Evolutionary conservation across 1,140 invertebrate species (phyloP), one percentile per base, ranked within the genome.

Genomic region (Cydia splendana): DNA sequence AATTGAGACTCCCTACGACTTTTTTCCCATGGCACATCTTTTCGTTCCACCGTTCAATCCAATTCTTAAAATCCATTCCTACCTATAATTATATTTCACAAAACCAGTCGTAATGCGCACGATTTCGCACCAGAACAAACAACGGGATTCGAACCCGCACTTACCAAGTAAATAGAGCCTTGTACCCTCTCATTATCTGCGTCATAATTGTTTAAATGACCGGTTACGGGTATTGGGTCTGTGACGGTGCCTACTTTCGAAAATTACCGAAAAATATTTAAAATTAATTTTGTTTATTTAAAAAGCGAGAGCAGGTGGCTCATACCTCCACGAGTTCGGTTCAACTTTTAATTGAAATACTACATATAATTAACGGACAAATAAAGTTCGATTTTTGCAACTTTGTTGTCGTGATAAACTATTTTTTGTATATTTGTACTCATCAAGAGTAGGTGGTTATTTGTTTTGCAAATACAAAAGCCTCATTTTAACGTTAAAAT

Each of bases 81-180:
- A 62, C 18, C 6, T 12, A 62, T 62, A 10, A 62, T 24, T 24
- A 62, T 24, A 24, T 62, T 62, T 62, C 9, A 10, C 18, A 62
- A 24, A 24, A 62, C 57, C 57, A 24, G 57, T 62, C n/a, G 57
- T 45, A 71, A 71, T 38, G 38, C 18, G 34, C 34, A 42, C 34
- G 34, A 42, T 71, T 71, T 71, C 67, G 67, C 67, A 42, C 67
- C 67, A 71, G 30, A 71, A 71, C 67, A 38, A 71, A 71, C 67
- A 71, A 71, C 65, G 65, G 65, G 65, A 67, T 67, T 67, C 65
- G 65, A 67, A 67, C 65, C 65, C 67, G 10, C 67, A 71, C 30
- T 71, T 38, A 38, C n/a, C 18, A n/a, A 2, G 38, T 71, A 71
- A 71, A 71, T 71, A 71, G 15, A 42, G 34, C 67, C n/a, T n/a